Percentiles rank a stretch among this genome's conserved stretches.
Conservation (phyloP, 2,113 vertebrate species). For the Oreochromis niloticus region DNA sequence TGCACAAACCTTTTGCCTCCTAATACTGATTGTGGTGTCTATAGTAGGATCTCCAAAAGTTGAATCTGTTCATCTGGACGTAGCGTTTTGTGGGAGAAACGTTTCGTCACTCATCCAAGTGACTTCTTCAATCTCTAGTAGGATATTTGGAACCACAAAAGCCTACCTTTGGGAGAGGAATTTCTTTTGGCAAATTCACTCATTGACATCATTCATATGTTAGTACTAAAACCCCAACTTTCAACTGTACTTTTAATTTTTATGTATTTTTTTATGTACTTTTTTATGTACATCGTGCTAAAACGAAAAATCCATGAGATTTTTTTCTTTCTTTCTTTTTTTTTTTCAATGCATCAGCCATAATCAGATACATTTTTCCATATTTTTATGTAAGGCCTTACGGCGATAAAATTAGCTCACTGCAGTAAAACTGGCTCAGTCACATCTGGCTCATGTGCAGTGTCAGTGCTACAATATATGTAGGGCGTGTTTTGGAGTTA, state of each 20-base stretch:
- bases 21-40: not conserved
- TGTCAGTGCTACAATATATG: not conserved
- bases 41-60: not conserved
- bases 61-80: too few species aligned
- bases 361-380: not conserved
- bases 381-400: not conserved
- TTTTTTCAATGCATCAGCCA: not conserved
- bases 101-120: too few species aligned
- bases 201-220: not conserved
- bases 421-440: not conserved
- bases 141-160: not conserved
- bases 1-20: not conserved
- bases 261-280: fast-evolving
- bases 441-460: not conserved
- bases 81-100: too few species aligned
- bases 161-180: not conserved
- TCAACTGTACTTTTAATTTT: not conserved
- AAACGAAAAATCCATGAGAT: too few species aligned
- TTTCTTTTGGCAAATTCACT: not conserved
- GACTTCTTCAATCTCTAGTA: not conserved
- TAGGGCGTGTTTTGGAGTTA: not conserved
- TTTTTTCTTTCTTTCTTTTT: not conserved
- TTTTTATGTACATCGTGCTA: not conserved
- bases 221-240: not conserved
- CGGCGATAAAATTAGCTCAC: not conserved